Percentiles rank a stretch among this genome's conserved stretches.
phyloP scores from a whole-genome alignment of 2,113 vertebrate species.

The Camelus dromedarius region DNA sequence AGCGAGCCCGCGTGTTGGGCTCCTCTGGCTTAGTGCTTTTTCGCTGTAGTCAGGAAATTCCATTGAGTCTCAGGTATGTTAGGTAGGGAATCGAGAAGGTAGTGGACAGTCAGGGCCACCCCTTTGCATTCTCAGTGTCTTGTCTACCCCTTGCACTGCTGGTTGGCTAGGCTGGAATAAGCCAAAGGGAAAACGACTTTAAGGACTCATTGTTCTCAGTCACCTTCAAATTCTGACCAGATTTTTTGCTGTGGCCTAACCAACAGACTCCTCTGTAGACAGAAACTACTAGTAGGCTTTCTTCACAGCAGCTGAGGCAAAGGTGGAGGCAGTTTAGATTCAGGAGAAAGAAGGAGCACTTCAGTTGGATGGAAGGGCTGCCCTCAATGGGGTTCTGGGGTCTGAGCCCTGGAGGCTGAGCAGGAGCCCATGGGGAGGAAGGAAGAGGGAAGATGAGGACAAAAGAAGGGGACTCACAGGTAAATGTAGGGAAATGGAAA shows the following conservation, averaged over 20 bases:
- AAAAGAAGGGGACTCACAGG: neutral
- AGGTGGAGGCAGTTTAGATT: neutral
- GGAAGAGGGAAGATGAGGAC: neutral
- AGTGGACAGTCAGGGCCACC: neutral
- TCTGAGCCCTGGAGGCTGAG: neutral
- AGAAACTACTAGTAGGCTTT: neutral
- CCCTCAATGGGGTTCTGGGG: neutral
- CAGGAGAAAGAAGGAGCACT: neutral
- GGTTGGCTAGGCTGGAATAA: neutral
- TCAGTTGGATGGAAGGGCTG: neutral
- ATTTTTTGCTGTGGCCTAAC: neutral
- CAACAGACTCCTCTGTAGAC: neutral
- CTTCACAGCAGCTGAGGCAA: neutral
- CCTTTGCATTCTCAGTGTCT: neutral
- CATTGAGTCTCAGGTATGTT: neutral
- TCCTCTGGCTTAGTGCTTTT: neutral
- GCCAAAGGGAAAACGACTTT: neutral
- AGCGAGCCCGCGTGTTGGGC: neutral
- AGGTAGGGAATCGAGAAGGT: neutral
- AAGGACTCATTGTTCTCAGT: neutral
- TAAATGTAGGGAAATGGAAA: neutral
- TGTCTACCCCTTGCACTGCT: neutral
- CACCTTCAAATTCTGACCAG: conserved; percentile 19
- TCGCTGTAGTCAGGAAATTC: neutral
- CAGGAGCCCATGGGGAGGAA: neutral